These are phyloP conservation scores for Drosophila serrata DNA, from an alignment of 1,140 invertebrate genomes.

Conservation along the genomic window DNA sequence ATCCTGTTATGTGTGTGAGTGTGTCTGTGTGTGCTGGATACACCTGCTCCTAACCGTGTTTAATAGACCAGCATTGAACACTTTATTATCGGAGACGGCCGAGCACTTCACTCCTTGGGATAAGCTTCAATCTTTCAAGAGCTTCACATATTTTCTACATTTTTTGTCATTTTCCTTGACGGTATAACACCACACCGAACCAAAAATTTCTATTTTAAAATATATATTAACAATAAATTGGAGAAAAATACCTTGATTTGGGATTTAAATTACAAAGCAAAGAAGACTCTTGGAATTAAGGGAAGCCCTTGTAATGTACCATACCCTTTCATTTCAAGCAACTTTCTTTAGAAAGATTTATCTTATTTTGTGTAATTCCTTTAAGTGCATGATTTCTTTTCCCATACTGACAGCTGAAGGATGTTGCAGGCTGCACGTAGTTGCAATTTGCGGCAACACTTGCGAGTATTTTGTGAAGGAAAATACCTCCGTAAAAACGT, in stretches of 20 bases:
- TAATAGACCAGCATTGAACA: slow-evolving; percentile 24
- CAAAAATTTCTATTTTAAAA: not conserved
- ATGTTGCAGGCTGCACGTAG: slow-evolving; percentile 39
- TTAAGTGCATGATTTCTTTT: not conserved
- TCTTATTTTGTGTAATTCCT: too few relatives aligned
- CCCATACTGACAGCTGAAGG: not conserved
- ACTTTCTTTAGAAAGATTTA: not conserved
- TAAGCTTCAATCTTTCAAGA: slow-evolving; percentile 29
- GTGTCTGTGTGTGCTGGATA: not conserved
- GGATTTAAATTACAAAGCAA: too few relatives aligned
- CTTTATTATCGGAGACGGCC: slow-evolving; percentile 30
- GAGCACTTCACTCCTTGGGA: slow-evolving; percentile 14
- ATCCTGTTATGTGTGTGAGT: not conserved
- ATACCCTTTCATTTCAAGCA: not conserved
- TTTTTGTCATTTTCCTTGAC: not conserved
- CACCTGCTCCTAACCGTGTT: slow-evolving; percentile 6
- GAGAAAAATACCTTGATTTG: not conserved
- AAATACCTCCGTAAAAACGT: slow-evolving; percentile 3
- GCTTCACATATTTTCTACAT: slow-evolving; percentile 5
- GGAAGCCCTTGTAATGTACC: too few relatives aligned
- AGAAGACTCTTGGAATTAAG: not conserved
- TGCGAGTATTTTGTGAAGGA: slow-evolving; percentile 13
- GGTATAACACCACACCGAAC: too few relatives aligned
- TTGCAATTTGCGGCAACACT: slow-evolving; percentile 35
- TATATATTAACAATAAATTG: not conserved